Evolutionary conservation across 1,140 invertebrate genomes (phyloP).

Genomic region (Drosophila hydei): DNA sequence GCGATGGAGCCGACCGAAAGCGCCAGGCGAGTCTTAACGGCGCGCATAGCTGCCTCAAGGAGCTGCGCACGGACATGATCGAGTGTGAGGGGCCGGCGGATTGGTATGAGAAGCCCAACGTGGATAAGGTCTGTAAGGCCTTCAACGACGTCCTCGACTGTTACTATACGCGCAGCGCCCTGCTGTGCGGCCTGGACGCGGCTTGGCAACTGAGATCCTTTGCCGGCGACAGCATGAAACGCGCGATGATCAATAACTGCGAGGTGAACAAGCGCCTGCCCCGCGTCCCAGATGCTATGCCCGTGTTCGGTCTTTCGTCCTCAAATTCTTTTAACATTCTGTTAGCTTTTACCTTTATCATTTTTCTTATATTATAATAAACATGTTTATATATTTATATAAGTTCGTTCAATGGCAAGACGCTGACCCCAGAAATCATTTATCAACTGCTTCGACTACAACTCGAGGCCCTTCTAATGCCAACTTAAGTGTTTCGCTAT

Average conservation of each 20-base stretch:
- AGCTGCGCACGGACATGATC: conserved; percentile 75
- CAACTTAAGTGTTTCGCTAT: conserved; percentile 75
- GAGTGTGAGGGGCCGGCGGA: conserved; percentile 77
- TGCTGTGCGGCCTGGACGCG: conserved; percentile 68
- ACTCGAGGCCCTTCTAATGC: conserved; percentile 36
- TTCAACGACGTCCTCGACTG: conserved; percentile 76
- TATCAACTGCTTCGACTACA: conserved; percentile 37
- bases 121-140: conserved; percentile 50
- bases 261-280: conserved; percentile 46
- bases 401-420: background rate
- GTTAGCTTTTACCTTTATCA: conserved; percentile 10
- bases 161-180: conserved; percentile 65
- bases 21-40: conserved; percentile 51
- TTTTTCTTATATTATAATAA: background rate
- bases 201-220: conserved; percentile 69
- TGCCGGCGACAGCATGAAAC: conserved; percentile 63
- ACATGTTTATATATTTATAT: conserved; percentile 17
- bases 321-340: no score
- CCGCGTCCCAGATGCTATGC: conserved; percentile 59
- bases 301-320: background rate
- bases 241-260: conserved; percentile 47
- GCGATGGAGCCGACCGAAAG: conserved; percentile 54
- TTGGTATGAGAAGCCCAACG: conserved; percentile 74
- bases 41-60: conserved; percentile 61
- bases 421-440: conserved; percentile 33